phyloP scores from a whole-genome alignment of 2,113 vertebrate genomes.

The Polypterus bichir region DNA sequence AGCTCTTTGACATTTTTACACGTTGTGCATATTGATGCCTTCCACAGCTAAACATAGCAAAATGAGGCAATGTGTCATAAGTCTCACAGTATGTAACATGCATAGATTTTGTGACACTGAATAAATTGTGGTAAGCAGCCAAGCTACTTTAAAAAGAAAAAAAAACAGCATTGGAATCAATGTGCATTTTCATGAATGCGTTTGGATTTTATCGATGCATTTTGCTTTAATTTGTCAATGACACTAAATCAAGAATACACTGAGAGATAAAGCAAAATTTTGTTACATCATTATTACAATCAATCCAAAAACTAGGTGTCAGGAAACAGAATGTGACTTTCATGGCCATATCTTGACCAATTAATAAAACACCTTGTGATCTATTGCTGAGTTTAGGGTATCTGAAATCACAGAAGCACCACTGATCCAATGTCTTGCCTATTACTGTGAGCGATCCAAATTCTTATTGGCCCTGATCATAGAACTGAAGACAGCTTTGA shows the following conservation, averaged over 20 bases:
- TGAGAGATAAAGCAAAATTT: too few relatives aligned
- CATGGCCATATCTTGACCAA: not conserved
- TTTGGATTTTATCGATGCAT: too few relatives aligned
- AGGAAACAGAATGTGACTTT: too few relatives aligned
- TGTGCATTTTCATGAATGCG: too few relatives aligned
- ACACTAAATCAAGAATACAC: too few relatives aligned
- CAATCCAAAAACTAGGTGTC: too few relatives aligned
- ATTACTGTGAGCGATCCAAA: constrained; percentile 37
- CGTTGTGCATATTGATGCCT: constrained; percentile 31
- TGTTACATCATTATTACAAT: too few relatives aligned
- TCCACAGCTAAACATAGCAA: constrained; percentile 24
- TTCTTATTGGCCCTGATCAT: constrained; percentile 51
- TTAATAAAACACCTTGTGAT: constrained; percentile 26
- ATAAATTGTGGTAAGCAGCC: constrained; percentile 10
- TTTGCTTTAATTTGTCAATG: too few relatives aligned
- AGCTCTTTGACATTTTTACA: constrained; percentile 38
- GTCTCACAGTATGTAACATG: constrained; percentile 18
- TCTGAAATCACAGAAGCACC: constrained; percentile 26
- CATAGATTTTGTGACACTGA: constrained; percentile 6
- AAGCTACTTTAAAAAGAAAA: not conserved
- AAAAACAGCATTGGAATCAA: too few relatives aligned
- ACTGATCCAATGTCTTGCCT: constrained; percentile 22
- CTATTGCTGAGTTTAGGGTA: constrained; percentile 12
- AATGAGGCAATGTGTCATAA: constrained; percentile 19
- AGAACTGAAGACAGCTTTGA: constrained; percentile 39